Evolutionary conservation across 2,888 invertebrate genomes (phyloP).

Genomic region (Rhingia rostrata): DNA sequence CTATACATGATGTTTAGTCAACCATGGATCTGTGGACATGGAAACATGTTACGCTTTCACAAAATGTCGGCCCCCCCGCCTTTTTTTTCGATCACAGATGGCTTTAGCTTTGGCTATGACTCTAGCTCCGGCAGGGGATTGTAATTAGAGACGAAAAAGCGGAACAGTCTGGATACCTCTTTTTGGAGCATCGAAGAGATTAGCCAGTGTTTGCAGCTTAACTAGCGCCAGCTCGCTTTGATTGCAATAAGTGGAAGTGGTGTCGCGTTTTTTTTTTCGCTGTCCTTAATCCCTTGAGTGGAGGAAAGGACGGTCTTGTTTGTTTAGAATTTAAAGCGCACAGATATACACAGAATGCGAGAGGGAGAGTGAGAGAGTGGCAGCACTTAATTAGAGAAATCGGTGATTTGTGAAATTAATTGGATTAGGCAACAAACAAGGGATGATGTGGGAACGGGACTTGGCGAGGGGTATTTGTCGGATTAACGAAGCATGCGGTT

Average conservation of each 20-base stretch:
- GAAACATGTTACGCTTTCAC: constrained; percentile 33
- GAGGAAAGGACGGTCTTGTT: neutral
- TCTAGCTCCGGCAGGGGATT: neutral
- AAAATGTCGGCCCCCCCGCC: constrained; percentile 9
- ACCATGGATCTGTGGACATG: constrained; percentile 24
- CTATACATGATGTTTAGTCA: neutral
- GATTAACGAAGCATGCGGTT: neutral
- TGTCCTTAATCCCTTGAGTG: neutral
- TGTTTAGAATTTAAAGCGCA: neutral
- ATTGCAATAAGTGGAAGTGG: constrained; percentile 23
- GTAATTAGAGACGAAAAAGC: constrained; percentile 33
- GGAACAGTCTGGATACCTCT: neutral
- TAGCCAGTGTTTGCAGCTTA: constrained; percentile 24
- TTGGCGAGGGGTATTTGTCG: neutral
- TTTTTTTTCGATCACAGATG: constrained; percentile 12
- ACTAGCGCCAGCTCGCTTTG: constrained; percentile 13
- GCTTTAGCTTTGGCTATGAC: neutral
- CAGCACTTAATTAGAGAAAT: constrained; percentile 48
- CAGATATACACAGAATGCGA: too few relatives aligned
- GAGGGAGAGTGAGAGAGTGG: neutral
- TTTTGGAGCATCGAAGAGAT: constrained; percentile 3
- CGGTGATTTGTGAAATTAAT: constrained; percentile 50
- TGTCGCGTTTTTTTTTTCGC: neutral
- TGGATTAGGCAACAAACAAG: constrained; percentile 4
- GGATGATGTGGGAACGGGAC: neutral